These are phyloP conservation scores for Vireo griseus DNA, from an alignment of 2,797 vertebrate species.

Conservation along the genomic window DNA sequence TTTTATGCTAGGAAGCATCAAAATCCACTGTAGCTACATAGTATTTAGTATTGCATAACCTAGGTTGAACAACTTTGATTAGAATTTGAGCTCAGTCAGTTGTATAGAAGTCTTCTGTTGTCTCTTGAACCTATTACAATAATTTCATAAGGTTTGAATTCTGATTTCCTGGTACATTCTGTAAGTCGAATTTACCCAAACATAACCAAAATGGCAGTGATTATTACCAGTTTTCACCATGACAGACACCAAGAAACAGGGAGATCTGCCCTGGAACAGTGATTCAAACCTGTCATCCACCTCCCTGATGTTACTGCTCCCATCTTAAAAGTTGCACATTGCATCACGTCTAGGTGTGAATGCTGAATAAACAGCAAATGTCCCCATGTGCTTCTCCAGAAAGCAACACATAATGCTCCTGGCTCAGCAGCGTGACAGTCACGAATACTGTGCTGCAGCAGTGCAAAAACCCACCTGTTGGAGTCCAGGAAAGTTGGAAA, in stretches of 20 bases:
- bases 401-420: fast-evolving
- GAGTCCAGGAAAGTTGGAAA: no score
- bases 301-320: background rate
- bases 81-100: background rate
- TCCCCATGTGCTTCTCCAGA: background rate
- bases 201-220: background rate
- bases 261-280: background rate
- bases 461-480: no score
- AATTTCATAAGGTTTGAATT: background rate
- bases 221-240: background rate
- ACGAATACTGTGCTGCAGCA: no score
- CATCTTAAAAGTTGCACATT: background rate
- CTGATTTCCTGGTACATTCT: background rate
- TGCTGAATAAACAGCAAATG: background rate
- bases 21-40: background rate
- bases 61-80: background rate
- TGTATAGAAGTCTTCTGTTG: background rate
- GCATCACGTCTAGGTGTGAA: fast-evolving
- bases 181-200: background rate
- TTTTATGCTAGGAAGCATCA: background rate
- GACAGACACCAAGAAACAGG: background rate
- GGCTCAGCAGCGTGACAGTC: no score
- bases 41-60: background rate
- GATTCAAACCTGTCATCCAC: background rate
- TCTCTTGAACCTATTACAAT: background rate